Base-by-base conservation (phyloP, 2,888 invertebrate genomes). In the Thymelicus lineola region DNA sequence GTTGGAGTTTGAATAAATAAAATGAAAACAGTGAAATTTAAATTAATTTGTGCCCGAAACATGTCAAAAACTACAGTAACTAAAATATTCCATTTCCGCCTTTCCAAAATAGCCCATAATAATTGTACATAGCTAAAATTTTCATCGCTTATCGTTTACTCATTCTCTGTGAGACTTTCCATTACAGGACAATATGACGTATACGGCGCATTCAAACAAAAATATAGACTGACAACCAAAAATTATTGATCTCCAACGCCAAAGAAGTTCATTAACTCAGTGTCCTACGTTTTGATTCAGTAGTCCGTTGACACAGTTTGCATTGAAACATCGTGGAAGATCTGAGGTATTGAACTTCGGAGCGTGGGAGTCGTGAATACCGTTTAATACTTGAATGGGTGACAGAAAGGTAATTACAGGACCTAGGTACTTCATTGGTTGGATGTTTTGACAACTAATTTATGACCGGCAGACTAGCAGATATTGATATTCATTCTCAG, bases 221-320 rank as follows among this genome's bases (percentile, higher is more conserved):
- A 45, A 65, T 57, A 65, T 57, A 65, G 50, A 14, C 57, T 35
- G 65, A 57, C 65, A 65, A 46, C 45, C 36, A n/a, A 57, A 20
- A 50, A 65, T 57, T 65, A 65, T 57, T n/a, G 42, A 15, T 45
- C 57, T 36, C 45, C 65, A 57, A 57, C 45, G 65, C 45, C 65
- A 64, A 28, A 12, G 20, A 65, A 28, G 65, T 55, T 65, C 65
- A n/a, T 57, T 65, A 45, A 45, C 65, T 57, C 65, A 65, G 15
- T 65, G 65, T 57, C 57, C n/a, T 57, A 57, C 57, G 57, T 57
- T 57, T 55, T 36, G 57, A 57, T 57, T 10, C 55, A 55, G 14
- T 7, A 6, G 57, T 36, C 35, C 57, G 36, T 36, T 57, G 57
- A 57, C 57, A 57, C 36, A 9, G 28, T 12, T 42, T 12, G 42